Evolutionary conservation across 2,888 invertebrate genomes (phyloP).

Genomic region (Chymomyza procnemis): DNA sequence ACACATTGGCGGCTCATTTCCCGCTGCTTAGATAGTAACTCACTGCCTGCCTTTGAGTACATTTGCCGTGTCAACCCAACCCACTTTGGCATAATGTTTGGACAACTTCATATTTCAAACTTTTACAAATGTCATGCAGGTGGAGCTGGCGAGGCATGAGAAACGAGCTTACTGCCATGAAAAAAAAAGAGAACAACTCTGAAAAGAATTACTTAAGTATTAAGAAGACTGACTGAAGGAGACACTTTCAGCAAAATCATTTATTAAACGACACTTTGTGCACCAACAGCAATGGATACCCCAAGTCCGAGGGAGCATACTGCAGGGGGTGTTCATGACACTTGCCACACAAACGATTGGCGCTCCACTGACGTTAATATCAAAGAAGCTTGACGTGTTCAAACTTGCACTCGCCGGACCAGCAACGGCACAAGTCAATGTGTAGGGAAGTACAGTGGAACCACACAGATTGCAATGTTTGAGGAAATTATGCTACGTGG

Average conservation of each 20-base stretch:
- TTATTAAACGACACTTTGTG: constrained; percentile 32
- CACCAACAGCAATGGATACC: background rate
- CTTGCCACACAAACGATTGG: background rate
- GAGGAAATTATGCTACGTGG: no score
- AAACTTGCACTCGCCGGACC: constrained; percentile 29
- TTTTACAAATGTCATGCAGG: constrained; percentile 52
- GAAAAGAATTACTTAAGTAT: constrained; percentile 5
- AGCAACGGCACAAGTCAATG: background rate
- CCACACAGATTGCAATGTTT: background rate
- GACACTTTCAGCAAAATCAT: constrained; percentile 28
- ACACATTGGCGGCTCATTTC: background rate
- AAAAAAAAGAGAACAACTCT: background rate
- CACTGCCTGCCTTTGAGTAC: background rate
- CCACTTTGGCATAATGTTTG: constrained; percentile 38
- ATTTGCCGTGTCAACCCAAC: background rate
- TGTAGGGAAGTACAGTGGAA: background rate
- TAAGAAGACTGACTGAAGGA: background rate
- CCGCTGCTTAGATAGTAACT: background rate
- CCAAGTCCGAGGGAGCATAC: background rate
- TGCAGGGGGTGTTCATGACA: background rate
- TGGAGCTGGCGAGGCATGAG: constrained; percentile 1
- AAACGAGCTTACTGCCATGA: background rate
- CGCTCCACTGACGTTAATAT: constrained; percentile 10
- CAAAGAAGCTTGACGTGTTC: constrained; percentile 40
- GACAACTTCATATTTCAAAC: constrained; percentile 55